phyloP scores from a whole-genome alignment of 2,888 invertebrate genomes.

The Oligia latruncula region DNA sequence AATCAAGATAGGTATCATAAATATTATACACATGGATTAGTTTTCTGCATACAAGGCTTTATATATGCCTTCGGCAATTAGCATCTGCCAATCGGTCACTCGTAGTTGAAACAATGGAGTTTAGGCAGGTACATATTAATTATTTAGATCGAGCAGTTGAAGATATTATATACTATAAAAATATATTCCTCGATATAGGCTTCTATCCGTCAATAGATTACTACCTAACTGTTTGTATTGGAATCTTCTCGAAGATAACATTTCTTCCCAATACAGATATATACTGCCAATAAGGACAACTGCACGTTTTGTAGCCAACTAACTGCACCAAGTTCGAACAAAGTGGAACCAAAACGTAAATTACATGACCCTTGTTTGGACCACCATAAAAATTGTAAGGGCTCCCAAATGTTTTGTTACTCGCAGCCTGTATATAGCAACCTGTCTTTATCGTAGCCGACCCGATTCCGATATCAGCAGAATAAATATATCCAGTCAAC shows the following conservation, averaged over 20 bases:
- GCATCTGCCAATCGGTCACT: too few species aligned
- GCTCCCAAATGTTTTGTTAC: conserved; percentile 68
- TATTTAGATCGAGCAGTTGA: background rate
- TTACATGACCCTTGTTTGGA: conserved; percentile 24
- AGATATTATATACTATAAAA: background rate
- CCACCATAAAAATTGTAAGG: conserved; percentile 55
- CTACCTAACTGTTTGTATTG: background rate
- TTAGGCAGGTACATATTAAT: too few species aligned
- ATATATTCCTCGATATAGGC: background rate
- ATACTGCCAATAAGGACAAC: background rate
- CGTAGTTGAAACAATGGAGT: background rate
- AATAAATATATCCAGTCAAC: conserved; percentile 81
- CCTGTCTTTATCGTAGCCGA: conserved; percentile 61
- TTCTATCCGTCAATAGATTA: background rate
- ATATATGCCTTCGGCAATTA: background rate
- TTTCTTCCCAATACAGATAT: background rate
- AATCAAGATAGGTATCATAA: too few species aligned
- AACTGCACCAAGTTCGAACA: conserved; percentile 15
- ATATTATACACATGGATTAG: background rate
- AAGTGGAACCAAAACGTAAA: conserved; percentile 26
- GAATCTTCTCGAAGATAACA: background rate
- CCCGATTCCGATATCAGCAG: conserved; percentile 75
- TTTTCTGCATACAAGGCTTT: background rate
- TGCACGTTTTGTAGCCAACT: conserved; percentile 6
- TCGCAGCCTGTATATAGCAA: conserved; percentile 72